Evolutionary conservation across 2,888 invertebrate genomes (phyloP).

Genomic region (Deroplatys truncata): DNA sequence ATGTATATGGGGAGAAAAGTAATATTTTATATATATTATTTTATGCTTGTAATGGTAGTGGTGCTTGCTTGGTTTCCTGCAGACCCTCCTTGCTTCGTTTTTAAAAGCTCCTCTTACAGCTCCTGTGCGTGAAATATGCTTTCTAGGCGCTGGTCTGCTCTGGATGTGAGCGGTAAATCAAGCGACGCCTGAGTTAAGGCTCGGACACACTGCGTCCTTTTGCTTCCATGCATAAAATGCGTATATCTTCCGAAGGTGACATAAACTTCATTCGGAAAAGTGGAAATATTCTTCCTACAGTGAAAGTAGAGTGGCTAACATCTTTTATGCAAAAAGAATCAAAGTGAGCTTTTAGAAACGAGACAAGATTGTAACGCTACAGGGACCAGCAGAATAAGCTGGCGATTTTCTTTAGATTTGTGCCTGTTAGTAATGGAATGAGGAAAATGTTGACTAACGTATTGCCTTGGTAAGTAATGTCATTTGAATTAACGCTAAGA

Average conservation of each 20-base stretch:
- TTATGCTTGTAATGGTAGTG: not conserved
- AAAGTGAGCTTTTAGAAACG: too few relatives aligned
- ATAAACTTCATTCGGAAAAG: not conserved
- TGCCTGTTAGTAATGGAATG: too few relatives aligned
- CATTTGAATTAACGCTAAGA: too few relatives aligned
- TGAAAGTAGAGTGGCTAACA: too few relatives aligned
- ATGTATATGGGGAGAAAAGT: not conserved
- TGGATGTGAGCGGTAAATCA: not conserved
- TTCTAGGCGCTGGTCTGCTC: not conserved
- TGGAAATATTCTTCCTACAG: not conserved
- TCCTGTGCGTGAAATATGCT: not conserved
- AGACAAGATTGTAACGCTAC: too few relatives aligned
- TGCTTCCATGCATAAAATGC: not conserved
- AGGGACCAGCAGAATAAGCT: too few relatives aligned
- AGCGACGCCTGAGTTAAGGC: not conserved
- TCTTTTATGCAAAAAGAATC: too few relatives aligned
- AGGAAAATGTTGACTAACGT: too few relatives aligned
- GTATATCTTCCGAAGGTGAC: not conserved
- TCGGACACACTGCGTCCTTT: not conserved
- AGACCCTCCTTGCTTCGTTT: not conserved
- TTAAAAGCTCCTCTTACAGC: not conserved
- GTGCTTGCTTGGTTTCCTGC: not conserved
- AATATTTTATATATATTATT: not conserved
- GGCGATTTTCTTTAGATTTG: too few relatives aligned
- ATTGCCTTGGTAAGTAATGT: too few relatives aligned